These are phyloP conservation scores for Crematogaster levior DNA, from an alignment of 2,888 invertebrate species.

Conservation along the genomic window DNA sequence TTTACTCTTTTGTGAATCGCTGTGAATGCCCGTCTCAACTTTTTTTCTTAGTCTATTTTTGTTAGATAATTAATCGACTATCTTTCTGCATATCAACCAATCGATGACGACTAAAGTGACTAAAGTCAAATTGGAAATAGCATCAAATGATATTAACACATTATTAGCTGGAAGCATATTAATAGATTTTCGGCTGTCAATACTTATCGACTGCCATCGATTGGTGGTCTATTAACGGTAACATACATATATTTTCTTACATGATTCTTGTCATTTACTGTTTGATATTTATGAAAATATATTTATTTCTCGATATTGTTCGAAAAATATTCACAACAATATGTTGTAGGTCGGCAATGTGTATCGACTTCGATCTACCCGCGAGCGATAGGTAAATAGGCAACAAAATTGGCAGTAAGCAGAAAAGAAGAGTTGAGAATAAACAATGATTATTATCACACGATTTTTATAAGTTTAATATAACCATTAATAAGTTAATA, in stretches of 20 bases:
- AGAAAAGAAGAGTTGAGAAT: constrained; percentile 25
- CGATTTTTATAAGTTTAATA: too few species aligned
- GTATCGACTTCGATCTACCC: too few species aligned
- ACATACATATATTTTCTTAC: background rate
- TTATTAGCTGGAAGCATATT: background rate
- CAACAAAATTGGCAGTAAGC: too few species aligned
- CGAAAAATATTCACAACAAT: too few species aligned
- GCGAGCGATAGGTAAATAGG: too few species aligned
- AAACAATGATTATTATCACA: constrained; percentile 60
- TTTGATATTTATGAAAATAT: background rate
- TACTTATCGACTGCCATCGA: background rate
- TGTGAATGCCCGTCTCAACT: constrained; percentile 74
- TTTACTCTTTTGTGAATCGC: constrained; percentile 78
- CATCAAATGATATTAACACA: background rate
- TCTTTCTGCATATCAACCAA: constrained; percentile 67
- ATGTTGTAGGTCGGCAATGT: too few species aligned
- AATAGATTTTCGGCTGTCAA: background rate
- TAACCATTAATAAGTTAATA: too few species aligned
- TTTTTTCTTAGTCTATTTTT: constrained; percentile 77
- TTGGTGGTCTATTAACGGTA: background rate
- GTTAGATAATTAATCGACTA: constrained; percentile 81
- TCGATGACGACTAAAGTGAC: constrained; percentile 17
- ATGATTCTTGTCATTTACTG: background rate
- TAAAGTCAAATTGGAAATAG: constrained; percentile 53
- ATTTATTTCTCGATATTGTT: background rate